Conservation (phyloP, 2,888 invertebrate genomes). For the Caradrina kadenii region DNA sequence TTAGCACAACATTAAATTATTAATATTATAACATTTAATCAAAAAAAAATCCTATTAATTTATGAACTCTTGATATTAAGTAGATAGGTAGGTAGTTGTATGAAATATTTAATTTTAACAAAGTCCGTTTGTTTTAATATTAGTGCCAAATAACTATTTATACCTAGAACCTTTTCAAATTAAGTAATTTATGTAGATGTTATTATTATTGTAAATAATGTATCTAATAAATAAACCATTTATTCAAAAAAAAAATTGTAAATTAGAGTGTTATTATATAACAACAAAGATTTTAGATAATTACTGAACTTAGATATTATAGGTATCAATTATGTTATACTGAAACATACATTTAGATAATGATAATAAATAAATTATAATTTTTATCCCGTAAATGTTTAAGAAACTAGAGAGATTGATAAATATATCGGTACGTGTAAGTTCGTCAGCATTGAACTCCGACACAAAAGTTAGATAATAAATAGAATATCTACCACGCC, state of each 20-base stretch:
- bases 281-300: conserved; percentile 56
- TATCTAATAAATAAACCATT: conserved; percentile 43
- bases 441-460: conserved; percentile 35
- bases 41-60: conserved; percentile 61
- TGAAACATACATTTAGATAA: conserved; percentile 48
- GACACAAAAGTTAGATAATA: conserved; percentile 40
- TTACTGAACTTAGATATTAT: conserved; percentile 51
- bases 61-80: conserved; percentile 56
- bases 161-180: conserved; percentile 64
- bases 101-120: conserved; percentile 62
- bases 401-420: conserved; percentile 64
- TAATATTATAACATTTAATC: conserved; percentile 36
- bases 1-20: conserved; percentile 61
- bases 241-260: conserved; percentile 58
- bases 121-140: conserved; percentile 61
- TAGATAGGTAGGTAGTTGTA: conserved; percentile 70
- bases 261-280: conserved; percentile 59
- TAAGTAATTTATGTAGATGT: conserved; percentile 60
- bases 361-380: conserved; percentile 59
- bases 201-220: conserved; percentile 60
- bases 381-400: conserved; percentile 57
- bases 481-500: conserved; percentile 24
- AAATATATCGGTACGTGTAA: conserved; percentile 60
- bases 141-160: conserved; percentile 74
- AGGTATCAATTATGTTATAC: conserved; percentile 57